These are phyloP conservation scores for Trichogramma pretiosum DNA, from an alignment of 1,140 invertebrate species.

Conservation along the genomic window DNA sequence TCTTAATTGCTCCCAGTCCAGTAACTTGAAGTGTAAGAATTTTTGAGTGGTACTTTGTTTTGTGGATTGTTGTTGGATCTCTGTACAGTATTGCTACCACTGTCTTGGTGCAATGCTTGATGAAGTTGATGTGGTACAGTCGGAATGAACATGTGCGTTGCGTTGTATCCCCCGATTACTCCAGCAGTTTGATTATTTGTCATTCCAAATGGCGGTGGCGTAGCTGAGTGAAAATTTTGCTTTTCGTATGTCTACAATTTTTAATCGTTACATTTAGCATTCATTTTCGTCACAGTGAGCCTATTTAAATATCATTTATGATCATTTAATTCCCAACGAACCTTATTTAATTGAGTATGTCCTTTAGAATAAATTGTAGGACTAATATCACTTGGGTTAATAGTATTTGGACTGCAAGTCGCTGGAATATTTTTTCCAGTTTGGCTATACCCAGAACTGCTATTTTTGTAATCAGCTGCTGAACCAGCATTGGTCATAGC, in stretches of 20 bases:
- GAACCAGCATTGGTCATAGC: slow-evolving; percentile 48
- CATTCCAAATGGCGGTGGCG: slow-evolving; percentile 70
- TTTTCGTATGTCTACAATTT: slow-evolving; percentile 74
- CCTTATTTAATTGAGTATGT: slow-evolving; percentile 63
- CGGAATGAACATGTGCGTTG: slow-evolving; percentile 61
- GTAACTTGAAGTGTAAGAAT: slow-evolving; percentile 54
- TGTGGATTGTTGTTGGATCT: slow-evolving; percentile 58
- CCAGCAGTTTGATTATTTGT: slow-evolving; percentile 64
- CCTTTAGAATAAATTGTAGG: slow-evolving; percentile 64
- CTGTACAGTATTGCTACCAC: slow-evolving; percentile 55
- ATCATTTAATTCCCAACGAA: too few relatives aligned
- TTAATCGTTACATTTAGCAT: too few relatives aligned
- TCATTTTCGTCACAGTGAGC: too few relatives aligned
- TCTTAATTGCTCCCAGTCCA: slow-evolving; percentile 55
- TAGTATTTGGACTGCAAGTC: slow-evolving; percentile 43
- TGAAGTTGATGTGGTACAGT: slow-evolving; percentile 69
- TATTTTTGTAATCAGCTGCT: slow-evolving; percentile 40
- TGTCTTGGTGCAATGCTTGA: slow-evolving; percentile 67
- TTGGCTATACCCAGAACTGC: slow-evolving; percentile 34
- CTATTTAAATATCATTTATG: too few relatives aligned
- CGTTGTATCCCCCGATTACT: slow-evolving; percentile 56
- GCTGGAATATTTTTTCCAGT: slow-evolving; percentile 40
- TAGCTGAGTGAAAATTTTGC: slow-evolving; percentile 73
- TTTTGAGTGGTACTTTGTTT: slow-evolving; percentile 59
- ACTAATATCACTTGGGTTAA: slow-evolving; percentile 53